Conservation (phyloP, 2,797 vertebrate species). For the Cirrhinus mrigala region DNA sequence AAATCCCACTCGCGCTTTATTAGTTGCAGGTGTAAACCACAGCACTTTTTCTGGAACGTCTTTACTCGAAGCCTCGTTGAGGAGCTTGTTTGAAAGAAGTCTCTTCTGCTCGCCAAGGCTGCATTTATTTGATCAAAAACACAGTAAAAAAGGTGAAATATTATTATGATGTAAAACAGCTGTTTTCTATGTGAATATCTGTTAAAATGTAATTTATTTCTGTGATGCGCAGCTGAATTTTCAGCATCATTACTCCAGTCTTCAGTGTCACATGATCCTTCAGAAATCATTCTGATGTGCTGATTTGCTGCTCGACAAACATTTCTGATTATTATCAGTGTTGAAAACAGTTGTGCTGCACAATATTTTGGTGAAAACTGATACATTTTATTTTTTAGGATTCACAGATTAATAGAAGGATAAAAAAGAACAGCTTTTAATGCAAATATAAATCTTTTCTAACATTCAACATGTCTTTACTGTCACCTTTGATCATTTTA, state of each 20-base stretch:
- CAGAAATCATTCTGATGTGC: neutral
- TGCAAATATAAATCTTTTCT: neutral
- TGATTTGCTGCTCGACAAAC: neutral
- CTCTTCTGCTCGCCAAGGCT: neutral
- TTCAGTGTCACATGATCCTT: neutral
- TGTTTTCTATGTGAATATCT: neutral
- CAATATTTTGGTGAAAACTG: neutral
- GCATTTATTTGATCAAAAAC: neutral
- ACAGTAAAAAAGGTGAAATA: neutral
- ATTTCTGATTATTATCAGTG: neutral
- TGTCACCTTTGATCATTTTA: neutral
- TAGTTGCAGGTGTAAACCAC: conserved; percentile 83
- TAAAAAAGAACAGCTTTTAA: neutral
- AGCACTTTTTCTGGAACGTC: conserved; percentile 63
- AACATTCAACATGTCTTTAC: neutral
- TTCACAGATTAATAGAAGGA: neutral
- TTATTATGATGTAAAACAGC: neutral
- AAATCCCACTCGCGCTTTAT: conserved; percentile 74
- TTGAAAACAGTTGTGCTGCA: neutral
- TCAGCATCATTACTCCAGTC: neutral
- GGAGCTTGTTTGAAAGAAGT: conserved; percentile 11
- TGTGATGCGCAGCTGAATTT: neutral
- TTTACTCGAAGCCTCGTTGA: neutral
- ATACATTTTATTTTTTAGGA: neutral
- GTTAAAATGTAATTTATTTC: neutral